These are phyloP conservation scores for Torymus auratus DNA, from an alignment of 2,888 invertebrate genomes.

Conservation along the genomic window DNA sequence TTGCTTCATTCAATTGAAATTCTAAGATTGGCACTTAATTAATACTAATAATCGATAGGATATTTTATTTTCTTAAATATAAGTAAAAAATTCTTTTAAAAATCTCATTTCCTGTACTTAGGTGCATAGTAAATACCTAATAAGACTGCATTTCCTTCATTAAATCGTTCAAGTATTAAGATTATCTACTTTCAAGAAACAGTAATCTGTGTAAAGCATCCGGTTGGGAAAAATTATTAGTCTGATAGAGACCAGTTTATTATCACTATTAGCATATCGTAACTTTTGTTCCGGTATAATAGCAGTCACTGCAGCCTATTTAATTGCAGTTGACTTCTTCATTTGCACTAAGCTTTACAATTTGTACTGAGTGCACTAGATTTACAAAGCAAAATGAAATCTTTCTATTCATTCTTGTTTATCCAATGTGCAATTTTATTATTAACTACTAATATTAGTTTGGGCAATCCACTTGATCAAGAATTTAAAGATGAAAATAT, in stretches of 20 bases:
- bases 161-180: neutral
- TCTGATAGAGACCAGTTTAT: slow-evolving; percentile 32
- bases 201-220: slow-evolving; percentile 22
- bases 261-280: slow-evolving; percentile 25
- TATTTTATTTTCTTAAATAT: too few species aligned
- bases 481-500: too few species aligned
- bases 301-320: slow-evolving; percentile 16
- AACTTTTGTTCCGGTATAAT: slow-evolving; percentile 27
- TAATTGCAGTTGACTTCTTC: slow-evolving; percentile 19
- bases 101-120: slow-evolving; percentile 3
- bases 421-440: slow-evolving; percentile 8
- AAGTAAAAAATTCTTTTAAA: neutral
- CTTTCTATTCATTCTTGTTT: neutral
- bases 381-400: slow-evolving; percentile 29
- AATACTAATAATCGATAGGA: too few species aligned
- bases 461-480: neutral
- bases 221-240: slow-evolving; percentile 34
- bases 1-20: too few species aligned
- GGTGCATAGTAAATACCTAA: slow-evolving; percentile 12
- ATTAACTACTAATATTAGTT: neutral
- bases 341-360: neutral
- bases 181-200: slow-evolving; percentile 19
- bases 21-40: too few species aligned
- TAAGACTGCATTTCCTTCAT: slow-evolving; percentile 28
- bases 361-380: neutral